phyloP scores from a whole-genome alignment of 2,888 invertebrate species.

The Eupithecia pulchellata region DNA sequence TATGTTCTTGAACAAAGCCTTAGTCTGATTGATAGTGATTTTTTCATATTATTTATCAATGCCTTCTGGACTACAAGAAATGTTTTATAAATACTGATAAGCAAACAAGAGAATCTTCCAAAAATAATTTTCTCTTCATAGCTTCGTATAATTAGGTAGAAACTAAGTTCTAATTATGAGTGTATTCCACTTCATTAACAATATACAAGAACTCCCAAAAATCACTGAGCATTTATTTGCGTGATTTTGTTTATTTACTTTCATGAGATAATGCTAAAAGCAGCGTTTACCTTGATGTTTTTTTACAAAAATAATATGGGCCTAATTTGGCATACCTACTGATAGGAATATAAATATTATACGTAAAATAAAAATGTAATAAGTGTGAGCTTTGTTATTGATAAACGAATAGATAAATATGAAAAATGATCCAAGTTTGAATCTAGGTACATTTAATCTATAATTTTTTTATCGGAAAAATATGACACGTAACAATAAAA shows the following conservation, averaged over 20 bases:
- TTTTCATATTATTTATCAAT: neutral
- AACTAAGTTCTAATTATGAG: conserved; percentile 39
- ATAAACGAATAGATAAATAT: neutral
- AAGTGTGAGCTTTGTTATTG: neutral
- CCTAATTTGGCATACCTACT: neutral
- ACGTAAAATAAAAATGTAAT: neutral
- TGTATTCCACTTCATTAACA: conserved; percentile 76
- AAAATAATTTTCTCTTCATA: conserved; percentile 72
- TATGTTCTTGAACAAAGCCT: neutral
- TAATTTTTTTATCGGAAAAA: neutral
- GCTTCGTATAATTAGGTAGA: conserved; percentile 58
- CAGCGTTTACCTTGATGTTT: conserved; percentile 18
- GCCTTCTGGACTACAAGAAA: conserved; percentile 47
- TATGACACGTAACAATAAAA: neutral
- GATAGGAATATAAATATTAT: neutral
- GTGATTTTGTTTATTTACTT: conserved; percentile 28
- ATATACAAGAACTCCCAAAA: conserved; percentile 73
- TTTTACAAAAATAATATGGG: conserved; percentile 8
- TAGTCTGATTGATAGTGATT: neutral
- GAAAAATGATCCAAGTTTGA: neutral
- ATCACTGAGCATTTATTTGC: conserved; percentile 40
- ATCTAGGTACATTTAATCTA: neutral
- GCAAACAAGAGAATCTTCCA: conserved; percentile 63
- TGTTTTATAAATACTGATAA: conserved; percentile 62
- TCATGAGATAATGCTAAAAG: conserved; percentile 17